Base-by-base conservation (phyloP, 2,888 invertebrate genomes). In the Calephelis perditalis region DNA sequence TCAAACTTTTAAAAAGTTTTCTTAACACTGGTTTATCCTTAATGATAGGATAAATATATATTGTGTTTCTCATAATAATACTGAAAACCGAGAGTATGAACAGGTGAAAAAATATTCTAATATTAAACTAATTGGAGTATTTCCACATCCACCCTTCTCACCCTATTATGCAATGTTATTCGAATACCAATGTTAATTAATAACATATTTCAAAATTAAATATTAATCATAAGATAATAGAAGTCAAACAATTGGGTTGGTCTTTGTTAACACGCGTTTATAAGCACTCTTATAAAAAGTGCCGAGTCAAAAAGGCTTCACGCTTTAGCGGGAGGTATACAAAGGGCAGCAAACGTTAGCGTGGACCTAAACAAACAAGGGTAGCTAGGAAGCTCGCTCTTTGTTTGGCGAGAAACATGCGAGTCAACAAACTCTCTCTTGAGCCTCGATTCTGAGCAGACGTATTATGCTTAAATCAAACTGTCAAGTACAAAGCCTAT, bases 301-400 rank as follows among this genome's bases (percentile, higher is more conserved):
- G 87, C 84, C 82, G 82, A 87, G 87, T 88, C 86, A 85, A 89
- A 87, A 87, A 86, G 86, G 84, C 84, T 85, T 86, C 79, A 84
- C 87, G 86, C 84, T 84, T 82, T 81, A 81, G 82, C 78, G 78
- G 84, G 83, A 82, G 84, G 84, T 83, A 88, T 82, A 88, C 87
- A 88, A 86, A 84, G 86, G 85, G 85, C 86, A 86, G 86, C 84
- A 85, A 87, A 86, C 86, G 87, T 87, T 79, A 84, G 80, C 77
- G 78, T 78, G 83, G 86, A 80, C 89, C 89, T 89, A 88, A 89
- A 87, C 82, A 89, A 89, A 89, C 88, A 89, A 76, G 88, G 86
- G 89, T 87, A 87, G 88, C 87, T 86, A 85, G 88, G 89, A 87
- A 90, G 89, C 89, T 81, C 86, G 84, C 76, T 75, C 82, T 81